These are phyloP conservation scores for Microtus montanus DNA, from an alignment of 2,113 vertebrate genomes.

Conservation along the genomic window DNA sequence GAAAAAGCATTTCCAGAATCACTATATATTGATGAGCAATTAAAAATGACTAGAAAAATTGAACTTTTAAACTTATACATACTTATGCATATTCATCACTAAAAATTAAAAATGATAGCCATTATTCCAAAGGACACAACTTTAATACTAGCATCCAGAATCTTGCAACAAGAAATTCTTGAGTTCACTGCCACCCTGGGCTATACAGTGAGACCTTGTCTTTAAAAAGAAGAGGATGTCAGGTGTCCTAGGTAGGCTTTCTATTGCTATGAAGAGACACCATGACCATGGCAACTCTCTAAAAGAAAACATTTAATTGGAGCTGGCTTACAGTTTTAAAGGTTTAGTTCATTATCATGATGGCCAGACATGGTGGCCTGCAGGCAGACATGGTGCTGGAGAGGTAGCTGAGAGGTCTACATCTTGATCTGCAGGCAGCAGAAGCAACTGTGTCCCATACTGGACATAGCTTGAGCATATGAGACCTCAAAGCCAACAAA, in stretches of 20 bases:
- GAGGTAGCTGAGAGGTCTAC: background rate
- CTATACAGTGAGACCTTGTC: background rate
- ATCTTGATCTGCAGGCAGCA: background rate
- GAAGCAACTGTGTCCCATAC: background rate
- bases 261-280: background rate
- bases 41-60: background rate
- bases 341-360: background rate
- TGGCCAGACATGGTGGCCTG: background rate
- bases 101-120: background rate
- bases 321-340: background rate
- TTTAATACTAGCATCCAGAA: background rate
- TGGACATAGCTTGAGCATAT: background rate
- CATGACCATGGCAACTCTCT: background rate
- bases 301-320: background rate
- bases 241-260: background rate
- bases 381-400: background rate
- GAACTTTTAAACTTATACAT: background rate
- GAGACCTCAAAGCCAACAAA: background rate
- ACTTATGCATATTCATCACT: background rate
- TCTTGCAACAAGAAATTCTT: too few relatives aligned
- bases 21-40: background rate
- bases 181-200: background rate
- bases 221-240: background rate
- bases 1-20: background rate
- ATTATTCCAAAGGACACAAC: background rate